phyloP scores from a whole-genome alignment of 2,113 vertebrate genomes.

The Benitochromis conjunctus region DNA sequence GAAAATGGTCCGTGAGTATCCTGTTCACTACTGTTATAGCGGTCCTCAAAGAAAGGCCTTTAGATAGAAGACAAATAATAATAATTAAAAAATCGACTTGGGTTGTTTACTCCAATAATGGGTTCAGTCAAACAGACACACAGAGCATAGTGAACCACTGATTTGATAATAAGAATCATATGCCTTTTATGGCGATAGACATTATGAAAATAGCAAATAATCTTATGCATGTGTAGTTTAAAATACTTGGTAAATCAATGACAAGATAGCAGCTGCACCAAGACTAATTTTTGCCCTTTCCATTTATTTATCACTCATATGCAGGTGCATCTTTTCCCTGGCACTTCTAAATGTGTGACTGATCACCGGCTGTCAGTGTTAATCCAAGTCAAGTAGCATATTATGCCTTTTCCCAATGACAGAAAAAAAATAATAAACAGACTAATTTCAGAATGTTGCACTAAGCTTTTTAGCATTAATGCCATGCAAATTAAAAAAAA shows the following conservation, averaged over 20 bases:
- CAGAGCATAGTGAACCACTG: background rate
- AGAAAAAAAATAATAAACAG: background rate
- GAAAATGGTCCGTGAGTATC: background rate
- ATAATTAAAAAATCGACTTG: background rate
- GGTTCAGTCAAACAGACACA: background rate
- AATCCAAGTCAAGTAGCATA: background rate
- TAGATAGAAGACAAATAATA: background rate
- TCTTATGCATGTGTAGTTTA: background rate
- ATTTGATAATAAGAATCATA: background rate
- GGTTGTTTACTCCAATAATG: background rate
- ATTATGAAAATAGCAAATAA: background rate
- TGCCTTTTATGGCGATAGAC: background rate
- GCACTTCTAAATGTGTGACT: background rate
- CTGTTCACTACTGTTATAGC: background rate
- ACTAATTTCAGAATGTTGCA: background rate
- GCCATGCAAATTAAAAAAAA: constrained; percentile 9
- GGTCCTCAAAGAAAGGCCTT: background rate
- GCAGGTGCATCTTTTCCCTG: background rate
- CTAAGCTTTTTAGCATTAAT: background rate
- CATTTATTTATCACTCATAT: background rate
- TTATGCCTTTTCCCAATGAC: background rate
- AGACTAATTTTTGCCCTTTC: background rate
- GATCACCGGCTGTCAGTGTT: background rate
- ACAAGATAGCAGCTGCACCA: background rate
- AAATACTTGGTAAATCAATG: background rate